Base-by-base conservation (phyloP, 2,113 vertebrate genomes). In the Tetrax tetrax region DNA sequence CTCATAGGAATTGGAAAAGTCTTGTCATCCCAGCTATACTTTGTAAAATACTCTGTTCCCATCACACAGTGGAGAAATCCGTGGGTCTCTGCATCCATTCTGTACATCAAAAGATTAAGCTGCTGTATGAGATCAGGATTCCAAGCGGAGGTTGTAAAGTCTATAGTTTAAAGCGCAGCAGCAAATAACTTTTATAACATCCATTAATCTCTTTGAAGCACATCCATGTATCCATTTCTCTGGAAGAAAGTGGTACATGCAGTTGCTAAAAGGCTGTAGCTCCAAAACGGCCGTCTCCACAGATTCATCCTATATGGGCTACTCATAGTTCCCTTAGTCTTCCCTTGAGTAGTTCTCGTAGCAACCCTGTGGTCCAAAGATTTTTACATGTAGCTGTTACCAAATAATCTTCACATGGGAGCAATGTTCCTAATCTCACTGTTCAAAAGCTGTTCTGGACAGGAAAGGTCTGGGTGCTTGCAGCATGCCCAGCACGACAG, bases 131-230 rank as follows among this genome's bases (percentile, higher is more conserved):
- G 3, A 76, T 56, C 11, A 2, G 35, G 74, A 89, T 87, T 92
- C 61, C 76, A 89, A 92, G 23, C 0, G 0, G 48, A 82, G 60
- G 48, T 17, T 68, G 45, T 85, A 60, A 94, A 89, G 41, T 69
- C 80, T 68, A 21, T 38, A 37, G n/a, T 87, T 87, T 51, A 64
- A 96, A 94, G 76, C 20, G 1, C 41, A 87, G 69, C 74, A 87
- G 86, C 80, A 84, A 78, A 53, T 87, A 87, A 82, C 38, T 93
- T 94, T 87, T 91, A 76, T 79, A 71, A 76, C 41, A 43, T 54
- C 48, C 57, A 43, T 91, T 94, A 59, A 94, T 75, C 56, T 95
- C n/a, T 90, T 71, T 85, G 74, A 89, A 91, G 37, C 35, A 11
- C 53, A 79, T 76, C 89, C 66, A 27, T 61, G 45, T 76, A 51